Conservation (phyloP, 2,797 vertebrate species). For the Danio tinwini region DNA sequence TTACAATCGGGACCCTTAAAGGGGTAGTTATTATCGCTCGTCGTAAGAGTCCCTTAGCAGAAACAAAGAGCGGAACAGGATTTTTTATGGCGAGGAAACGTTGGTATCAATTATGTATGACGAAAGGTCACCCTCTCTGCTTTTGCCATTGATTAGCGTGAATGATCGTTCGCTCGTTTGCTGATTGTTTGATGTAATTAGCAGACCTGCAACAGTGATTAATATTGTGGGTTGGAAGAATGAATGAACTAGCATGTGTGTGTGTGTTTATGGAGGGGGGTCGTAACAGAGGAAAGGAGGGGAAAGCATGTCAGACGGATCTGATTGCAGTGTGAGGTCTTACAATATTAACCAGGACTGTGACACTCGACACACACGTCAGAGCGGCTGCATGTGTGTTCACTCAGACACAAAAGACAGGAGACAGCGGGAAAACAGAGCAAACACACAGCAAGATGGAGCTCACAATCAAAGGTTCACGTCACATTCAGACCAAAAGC, state of each 20-base stretch:
- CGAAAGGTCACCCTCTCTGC: constrained; percentile 53
- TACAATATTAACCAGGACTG: constrained; percentile 47
- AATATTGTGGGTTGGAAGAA: constrained; percentile 38
- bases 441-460: not conserved
- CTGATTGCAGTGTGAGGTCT: constrained; percentile 35
- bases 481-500: not conserved
- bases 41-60: constrained; percentile 35
- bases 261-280: not conserved
- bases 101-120: constrained; percentile 62
- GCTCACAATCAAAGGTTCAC: not conserved
- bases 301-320: constrained; percentile 27
- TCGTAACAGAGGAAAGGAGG: not conserved
- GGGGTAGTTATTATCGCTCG: constrained; percentile 40
- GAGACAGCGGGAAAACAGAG: not conserved
- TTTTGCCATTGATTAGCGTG: constrained; percentile 51
- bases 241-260: constrained; percentile 25
- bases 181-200: constrained; percentile 54
- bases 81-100: constrained; percentile 42
- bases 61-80: constrained; percentile 22
- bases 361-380: constrained; percentile 23
- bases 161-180: constrained; percentile 48
- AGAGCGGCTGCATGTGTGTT: not conserved
- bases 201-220: constrained; percentile 46
- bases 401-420: constrained; percentile 17
- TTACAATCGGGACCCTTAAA: constrained; percentile 52